Percentiles rank a stretch among this genome's conserved stretches.
These are phyloP conservation scores for Tympanoctomys barrerae DNA, from an alignment of 2,797 vertebrate species.

Conservation along the genomic window DNA sequence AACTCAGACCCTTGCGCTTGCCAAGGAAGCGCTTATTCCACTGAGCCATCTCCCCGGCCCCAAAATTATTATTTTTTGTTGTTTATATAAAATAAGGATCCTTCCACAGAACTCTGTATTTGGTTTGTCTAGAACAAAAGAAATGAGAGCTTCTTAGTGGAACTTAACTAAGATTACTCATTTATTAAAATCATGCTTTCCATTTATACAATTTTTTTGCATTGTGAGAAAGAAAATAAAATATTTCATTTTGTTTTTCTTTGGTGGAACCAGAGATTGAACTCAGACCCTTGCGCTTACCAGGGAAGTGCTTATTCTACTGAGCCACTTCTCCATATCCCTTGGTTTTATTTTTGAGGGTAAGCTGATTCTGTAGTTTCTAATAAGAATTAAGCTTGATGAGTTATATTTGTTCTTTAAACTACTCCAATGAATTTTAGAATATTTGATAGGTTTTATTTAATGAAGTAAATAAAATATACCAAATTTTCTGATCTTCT, in stretches of 20 bases:
- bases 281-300: too few species aligned
- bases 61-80: not conserved
- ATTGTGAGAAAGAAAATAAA: not conserved
- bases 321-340: too few species aligned
- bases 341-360: not conserved
- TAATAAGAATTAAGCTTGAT: not conserved
- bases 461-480: not conserved
- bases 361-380: slow-evolving; percentile 7
- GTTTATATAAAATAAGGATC: not conserved
- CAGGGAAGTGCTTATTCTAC: too few species aligned
- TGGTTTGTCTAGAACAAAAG: not conserved
- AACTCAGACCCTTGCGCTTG: too few species aligned
- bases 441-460: slow-evolving; percentile 12
- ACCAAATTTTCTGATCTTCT: not conserved
- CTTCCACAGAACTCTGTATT: not conserved
- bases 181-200: not conserved
- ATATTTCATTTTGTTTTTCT: not conserved
- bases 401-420: slow-evolving; percentile 20
- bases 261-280: too few species aligned
- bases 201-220: not conserved
- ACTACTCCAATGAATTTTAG: not conserved
- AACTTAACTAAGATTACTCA: not conserved
- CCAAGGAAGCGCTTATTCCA: too few species aligned
- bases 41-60: too few species aligned
- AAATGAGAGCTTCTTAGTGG: not conserved